These are phyloP conservation scores for Bettongia penicillata DNA, from an alignment of 2,113 vertebrate genomes.

Conservation along the genomic window DNA sequence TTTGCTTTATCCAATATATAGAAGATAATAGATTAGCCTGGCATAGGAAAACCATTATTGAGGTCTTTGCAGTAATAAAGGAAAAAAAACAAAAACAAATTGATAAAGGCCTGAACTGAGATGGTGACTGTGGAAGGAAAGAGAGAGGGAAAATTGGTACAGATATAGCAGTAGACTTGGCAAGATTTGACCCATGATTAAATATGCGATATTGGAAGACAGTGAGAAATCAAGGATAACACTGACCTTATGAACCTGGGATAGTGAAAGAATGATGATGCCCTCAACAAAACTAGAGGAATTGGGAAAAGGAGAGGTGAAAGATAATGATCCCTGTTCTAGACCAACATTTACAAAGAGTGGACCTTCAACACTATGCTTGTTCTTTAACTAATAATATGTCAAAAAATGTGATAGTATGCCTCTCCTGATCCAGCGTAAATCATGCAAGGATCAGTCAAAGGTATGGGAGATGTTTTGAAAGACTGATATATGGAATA, in stretches of 20 bases:
- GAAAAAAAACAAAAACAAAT: neutral
- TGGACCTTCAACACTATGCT: neutral
- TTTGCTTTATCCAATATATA: neutral
- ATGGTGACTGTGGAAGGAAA: neutral
- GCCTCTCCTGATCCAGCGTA: neutral
- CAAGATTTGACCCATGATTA: neutral
- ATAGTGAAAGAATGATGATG: neutral
- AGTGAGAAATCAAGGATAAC: neutral
- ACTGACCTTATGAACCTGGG: neutral
- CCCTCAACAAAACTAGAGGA: neutral
- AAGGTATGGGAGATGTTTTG: neutral
- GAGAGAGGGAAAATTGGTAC: neutral
- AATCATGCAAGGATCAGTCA: neutral
- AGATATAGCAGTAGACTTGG: neutral
- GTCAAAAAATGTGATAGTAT: neutral
- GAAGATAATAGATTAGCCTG: neutral
- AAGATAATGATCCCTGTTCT: neutral
- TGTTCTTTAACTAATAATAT: neutral
- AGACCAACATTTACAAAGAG: neutral
- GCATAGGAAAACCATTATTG: neutral
- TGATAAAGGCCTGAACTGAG: neutral
- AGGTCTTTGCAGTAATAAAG: neutral
- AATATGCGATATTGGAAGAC: neutral
- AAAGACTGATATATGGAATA: neutral
- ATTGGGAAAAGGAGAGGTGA: neutral